These are phyloP conservation scores for Chloropsis hardwickii DNA, from an alignment of 2,113 vertebrate species.

Conservation along the genomic window DNA sequence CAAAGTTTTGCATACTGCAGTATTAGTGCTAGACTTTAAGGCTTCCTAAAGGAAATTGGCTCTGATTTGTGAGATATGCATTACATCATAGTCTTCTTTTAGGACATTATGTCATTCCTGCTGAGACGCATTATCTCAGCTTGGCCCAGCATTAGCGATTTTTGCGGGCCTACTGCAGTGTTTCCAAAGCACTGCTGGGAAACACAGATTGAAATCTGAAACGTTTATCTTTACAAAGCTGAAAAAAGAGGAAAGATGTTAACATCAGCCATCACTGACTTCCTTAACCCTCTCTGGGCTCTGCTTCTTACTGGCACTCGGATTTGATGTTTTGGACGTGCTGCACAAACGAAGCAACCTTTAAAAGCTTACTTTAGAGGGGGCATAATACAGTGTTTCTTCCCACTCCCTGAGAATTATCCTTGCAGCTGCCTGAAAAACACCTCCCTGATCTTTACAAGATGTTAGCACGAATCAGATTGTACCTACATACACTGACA, in stretches of 20 bases:
- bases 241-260: constrained; percentile 65
- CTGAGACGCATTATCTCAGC: constrained; percentile 80
- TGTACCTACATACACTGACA: neutral
- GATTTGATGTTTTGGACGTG: neutral
- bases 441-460: neutral
- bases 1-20: constrained; percentile 53
- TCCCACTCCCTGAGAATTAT: neutral
- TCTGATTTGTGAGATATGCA: constrained; percentile 76
- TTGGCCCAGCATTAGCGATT: constrained; percentile 79
- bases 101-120: constrained; percentile 85
- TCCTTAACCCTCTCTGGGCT: constrained; percentile 68
- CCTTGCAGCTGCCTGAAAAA: constrained; percentile 8
- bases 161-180: constrained; percentile 79
- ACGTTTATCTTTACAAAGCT: constrained; percentile 76
- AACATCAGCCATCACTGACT: constrained; percentile 60
- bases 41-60: constrained; percentile 73
- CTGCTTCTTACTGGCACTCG: neutral
- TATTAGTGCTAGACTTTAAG: constrained; percentile 69
- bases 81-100: constrained; percentile 86
- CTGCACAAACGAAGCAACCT: neutral
- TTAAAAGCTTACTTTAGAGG: neutral
- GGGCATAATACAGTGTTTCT: neutral
- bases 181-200: constrained; percentile 78
- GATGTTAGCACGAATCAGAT: neutral
- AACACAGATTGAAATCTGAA: constrained; percentile 80